Percentiles rank a stretch among this genome's conserved stretches.
These are phyloP conservation scores for Sebastes trivittatus DNA, from an alignment of 2,797 vertebrate species.

Conservation along the genomic window DNA sequence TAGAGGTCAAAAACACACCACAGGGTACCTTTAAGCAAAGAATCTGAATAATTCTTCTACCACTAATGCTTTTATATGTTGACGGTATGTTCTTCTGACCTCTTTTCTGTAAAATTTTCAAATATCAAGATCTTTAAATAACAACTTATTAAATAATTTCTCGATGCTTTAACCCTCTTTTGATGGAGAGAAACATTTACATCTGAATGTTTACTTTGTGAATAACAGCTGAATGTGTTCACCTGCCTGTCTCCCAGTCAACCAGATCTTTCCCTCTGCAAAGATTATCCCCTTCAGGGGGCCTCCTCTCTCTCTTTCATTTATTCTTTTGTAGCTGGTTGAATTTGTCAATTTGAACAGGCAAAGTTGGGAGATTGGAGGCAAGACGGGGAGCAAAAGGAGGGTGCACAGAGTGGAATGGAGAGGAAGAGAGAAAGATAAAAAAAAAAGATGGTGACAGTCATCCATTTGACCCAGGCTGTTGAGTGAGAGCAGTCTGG, in stretches of 20 bases:
- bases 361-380: constrained; percentile 78
- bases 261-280: constrained; percentile 51
- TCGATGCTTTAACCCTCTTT: background rate
- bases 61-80: background rate
- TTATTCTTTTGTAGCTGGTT: constrained; percentile 83
- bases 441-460: constrained; percentile 80
- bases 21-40: background rate
- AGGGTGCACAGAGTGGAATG: constrained; percentile 58
- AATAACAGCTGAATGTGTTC: constrained; percentile 48
- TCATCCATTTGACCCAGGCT: constrained; percentile 91
- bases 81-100: background rate
- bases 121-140: background rate
- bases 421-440: constrained; percentile 22
- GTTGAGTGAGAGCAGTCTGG: constrained; percentile 96
- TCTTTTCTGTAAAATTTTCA: background rate
- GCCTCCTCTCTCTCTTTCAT: constrained; percentile 61
- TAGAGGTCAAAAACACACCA: background rate
- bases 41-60: background rate
- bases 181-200: constrained; percentile 20
- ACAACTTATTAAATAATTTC: background rate
- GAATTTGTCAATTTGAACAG: constrained; percentile 90
- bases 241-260: constrained; percentile 66
- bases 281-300: constrained; percentile 71
- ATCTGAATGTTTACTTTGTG: constrained; percentile 43
- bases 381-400: constrained; percentile 68